Conservation (phyloP, 2,113 vertebrate genomes). For the Acrocephalus arundinaceus region DNA sequence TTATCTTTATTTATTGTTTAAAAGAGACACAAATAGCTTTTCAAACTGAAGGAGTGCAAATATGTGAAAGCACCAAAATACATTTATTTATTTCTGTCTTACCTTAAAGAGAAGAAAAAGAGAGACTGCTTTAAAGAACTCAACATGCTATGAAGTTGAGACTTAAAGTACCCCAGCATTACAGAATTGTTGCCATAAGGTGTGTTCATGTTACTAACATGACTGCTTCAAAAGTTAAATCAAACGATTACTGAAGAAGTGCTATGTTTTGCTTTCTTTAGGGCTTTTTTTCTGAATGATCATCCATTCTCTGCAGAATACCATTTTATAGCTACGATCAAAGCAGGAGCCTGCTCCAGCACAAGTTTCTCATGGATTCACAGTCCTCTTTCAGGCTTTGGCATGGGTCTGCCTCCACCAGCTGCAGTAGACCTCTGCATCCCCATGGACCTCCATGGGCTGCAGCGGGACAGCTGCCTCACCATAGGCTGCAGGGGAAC, state of each 20-base stretch:
- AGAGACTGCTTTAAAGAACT: neutral
- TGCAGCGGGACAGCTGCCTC: neutral
- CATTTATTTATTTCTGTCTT: neutral
- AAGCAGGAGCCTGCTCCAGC: neutral
- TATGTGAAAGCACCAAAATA: neutral
- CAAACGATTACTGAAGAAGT: neutral
- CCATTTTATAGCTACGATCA: neutral
- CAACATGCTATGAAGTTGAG: neutral
- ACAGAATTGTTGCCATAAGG: neutral
- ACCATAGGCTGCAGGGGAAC: neutral
- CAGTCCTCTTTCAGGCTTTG: neutral
- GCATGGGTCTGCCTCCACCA: neutral
- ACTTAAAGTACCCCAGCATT: neutral
- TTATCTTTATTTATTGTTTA: neutral
- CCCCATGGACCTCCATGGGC: neutral
- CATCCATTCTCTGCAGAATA: neutral
- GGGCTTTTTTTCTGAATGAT: neutral
- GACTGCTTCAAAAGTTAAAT: neutral
- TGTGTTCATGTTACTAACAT: neutral
- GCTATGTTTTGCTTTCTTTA: neutral
- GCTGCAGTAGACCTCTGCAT: neutral
- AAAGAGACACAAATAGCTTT: neutral
- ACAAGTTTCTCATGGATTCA: neutral
- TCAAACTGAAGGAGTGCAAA: neutral
- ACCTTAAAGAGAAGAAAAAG: neutral